These are phyloP conservation scores for Acleris holmiana DNA, from an alignment of 2,888 invertebrate genomes.

Conservation along the genomic window DNA sequence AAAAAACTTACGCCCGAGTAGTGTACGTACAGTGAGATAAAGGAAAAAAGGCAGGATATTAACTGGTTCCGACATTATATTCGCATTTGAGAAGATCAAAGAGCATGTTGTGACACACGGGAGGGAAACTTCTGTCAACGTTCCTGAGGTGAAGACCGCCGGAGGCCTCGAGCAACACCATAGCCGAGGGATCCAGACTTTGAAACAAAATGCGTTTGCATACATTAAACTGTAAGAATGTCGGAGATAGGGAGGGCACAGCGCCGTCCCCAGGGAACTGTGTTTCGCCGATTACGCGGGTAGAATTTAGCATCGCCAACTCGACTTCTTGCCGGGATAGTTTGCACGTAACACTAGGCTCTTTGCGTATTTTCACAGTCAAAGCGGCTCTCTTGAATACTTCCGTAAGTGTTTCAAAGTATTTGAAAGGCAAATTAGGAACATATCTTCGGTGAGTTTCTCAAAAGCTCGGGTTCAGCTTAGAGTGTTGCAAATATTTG, in stretches of 20 bases:
- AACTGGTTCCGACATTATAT: slow-evolving; percentile 80
- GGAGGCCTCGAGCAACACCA: slow-evolving; percentile 75
- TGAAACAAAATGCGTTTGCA: slow-evolving; percentile 85
- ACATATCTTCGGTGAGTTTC: slow-evolving; percentile 67
- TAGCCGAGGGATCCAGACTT: slow-evolving; percentile 79
- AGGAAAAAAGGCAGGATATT: slow-evolving; percentile 67
- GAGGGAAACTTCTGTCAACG: slow-evolving; percentile 66
- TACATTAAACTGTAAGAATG: slow-evolving; percentile 84
- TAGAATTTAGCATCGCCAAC: slow-evolving; percentile 74
- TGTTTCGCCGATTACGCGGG: slow-evolving; percentile 83
- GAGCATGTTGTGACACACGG: slow-evolving; percentile 77
- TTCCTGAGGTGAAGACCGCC: slow-evolving; percentile 66
- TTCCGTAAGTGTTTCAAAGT: slow-evolving; percentile 72
- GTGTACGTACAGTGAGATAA: slow-evolving; percentile 63
- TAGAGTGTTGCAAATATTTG: slow-evolving; percentile 68
- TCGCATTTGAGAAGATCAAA: slow-evolving; percentile 83
- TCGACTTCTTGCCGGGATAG: slow-evolving; percentile 76
- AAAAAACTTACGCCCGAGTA: slow-evolving; percentile 58
- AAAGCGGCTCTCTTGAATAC: slow-evolving; percentile 73
- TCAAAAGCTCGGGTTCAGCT: slow-evolving; percentile 51
- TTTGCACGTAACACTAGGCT: slow-evolving; percentile 79
- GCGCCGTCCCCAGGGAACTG: slow-evolving; percentile 69
- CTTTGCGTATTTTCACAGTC: slow-evolving; percentile 74
- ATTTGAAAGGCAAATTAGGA: slow-evolving; percentile 82
- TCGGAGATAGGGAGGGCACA: slow-evolving; percentile 78